Evolutionary conservation across 92 coral and sea anemone genomes (phyloP), one percentile per base, ranked within the genome.

Genomic region (Virgularia gustaviana): DNA sequence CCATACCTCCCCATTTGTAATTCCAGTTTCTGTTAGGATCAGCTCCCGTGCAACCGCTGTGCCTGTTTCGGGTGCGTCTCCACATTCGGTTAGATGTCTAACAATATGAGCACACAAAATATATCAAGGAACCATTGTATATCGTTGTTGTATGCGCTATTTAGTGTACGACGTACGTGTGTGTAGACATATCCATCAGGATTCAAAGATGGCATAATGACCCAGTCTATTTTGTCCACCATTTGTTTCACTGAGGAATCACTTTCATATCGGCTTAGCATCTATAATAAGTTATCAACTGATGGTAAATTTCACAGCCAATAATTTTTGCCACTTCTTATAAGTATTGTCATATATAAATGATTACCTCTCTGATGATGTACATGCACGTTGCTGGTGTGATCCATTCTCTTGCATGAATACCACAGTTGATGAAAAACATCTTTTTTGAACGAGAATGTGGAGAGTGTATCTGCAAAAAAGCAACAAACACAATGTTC

Each of bases 1-100:
- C 45, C 45, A 53, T 87, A 90, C 97, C 95, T 85, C 76, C 96
- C 96, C 97, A 91, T 38, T 33, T 52, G 53, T 71, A 83, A 64
- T 88, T 91, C 88, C 88, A 91, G 83, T 91, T 91, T 9, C 97
- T 77, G 79, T 91, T 91, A 0, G 97, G 97, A 67, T 91, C 97
- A 18, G 96, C 87, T 13, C 97, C 97, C 6, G 37, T 36, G 52
- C 91, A 85, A 11, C 70, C 44, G 19, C 70, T 36, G 76, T 88
- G 85, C 11, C 56, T 88, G 25, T 88, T 85, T n/a, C 90, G 80
- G 16, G 97, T 91, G 71, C 89, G 89, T 15, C 97, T 70, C 97
- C 97, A 91, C 97, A 91, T 91, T 12, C 97, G 90, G 47, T 81
- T 31, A 28, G 56, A 18, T 10, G 65, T 10, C 3, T 3, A 1